Evolutionary conservation across 2,888 invertebrate species (phyloP), one percentile per base, ranked within the genome.

Genomic region (Panzeria rudis): DNA sequence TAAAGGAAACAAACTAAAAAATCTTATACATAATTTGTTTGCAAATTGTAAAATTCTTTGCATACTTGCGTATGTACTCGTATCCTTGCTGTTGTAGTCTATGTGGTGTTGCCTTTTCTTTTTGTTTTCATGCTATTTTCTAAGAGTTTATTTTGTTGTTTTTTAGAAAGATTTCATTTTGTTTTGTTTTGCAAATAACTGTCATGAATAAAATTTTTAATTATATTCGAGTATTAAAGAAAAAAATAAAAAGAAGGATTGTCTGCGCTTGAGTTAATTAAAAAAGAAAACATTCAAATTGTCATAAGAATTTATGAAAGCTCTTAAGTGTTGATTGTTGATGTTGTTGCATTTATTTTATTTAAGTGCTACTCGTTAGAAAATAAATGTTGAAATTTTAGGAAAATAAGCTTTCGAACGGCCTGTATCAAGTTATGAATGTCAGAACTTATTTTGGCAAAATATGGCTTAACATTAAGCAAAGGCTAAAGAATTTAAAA

Each of bases 141-240:
- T 38, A 25, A 68, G n/a, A 41, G 56, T 68, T 66, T 61, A 41
- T 47, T 73, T n/a, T n/a, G n/a, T n/a, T n/a, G n/a, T n/a, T n/a
- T n/a, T 47, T 61, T 35, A 38, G 32, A 54, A 69, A 69, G 52
- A 17, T 29, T 54, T 59, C 20, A 41, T 35, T 77, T 56, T 23
- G 62, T 54, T 76, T 32, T 52, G 29, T 61, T 69, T 44, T 25
- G 50, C 35, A 25, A 78, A 69, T 69, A 29, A 41, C 59, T 54
- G 79, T 62, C 35, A 79, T 44, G 62, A 71, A 54, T 71, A 50
- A 62, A n/a, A 62, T 79, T 79, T 71, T 79, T 78, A 69, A 69
- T 77, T 77, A 77, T 78, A 52, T 23, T 25, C 38, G 11, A 61
- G 8, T 54, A 62, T 54, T 78, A 47, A 44, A n/a, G n/a, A n/a